Evolutionary conservation across 53 echinoderm and acorn worm genomes (phyloP).

Genomic region (Echinometra lucunter): DNA sequence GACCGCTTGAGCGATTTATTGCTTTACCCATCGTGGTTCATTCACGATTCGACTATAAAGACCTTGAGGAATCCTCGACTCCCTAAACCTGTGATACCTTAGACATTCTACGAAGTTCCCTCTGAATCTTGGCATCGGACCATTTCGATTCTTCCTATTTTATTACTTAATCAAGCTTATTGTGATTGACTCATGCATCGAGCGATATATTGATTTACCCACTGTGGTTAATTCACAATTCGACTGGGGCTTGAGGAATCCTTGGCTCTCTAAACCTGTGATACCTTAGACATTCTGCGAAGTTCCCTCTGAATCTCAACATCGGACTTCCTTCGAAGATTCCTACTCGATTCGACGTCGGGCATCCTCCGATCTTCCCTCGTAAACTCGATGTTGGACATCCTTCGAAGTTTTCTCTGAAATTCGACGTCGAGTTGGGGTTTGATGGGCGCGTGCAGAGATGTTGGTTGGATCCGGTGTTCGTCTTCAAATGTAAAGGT

Average conservation of each 20-base stretch:
- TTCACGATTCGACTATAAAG: neutral
- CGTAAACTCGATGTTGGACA: too few species aligned
- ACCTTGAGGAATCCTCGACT: neutral
- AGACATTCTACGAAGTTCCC: constrained; percentile 24
- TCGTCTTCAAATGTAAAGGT: neutral
- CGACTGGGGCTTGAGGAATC: neutral
- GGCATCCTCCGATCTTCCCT: too few species aligned
- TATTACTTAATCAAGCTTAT: too few species aligned
- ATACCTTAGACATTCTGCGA: constrained; percentile 37
- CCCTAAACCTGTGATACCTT: constrained; percentile 25
- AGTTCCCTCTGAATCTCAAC: neutral
- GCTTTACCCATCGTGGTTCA: too few species aligned
- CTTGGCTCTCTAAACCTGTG: neutral
- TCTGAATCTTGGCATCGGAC: neutral
- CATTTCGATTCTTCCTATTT: too few species aligned
- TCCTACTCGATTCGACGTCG: neutral
- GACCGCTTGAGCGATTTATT: too few species aligned
- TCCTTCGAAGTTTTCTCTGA: too few species aligned
- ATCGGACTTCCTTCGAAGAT: neutral
- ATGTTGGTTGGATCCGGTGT: neutral
- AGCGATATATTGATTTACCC: too few species aligned
- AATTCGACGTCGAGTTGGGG: neutral
- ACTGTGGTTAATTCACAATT: too few species aligned
- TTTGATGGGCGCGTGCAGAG: neutral
- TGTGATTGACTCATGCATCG: too few species aligned